Percentiles rank a stretch among this genome's conserved stretches.
Evolutionary conservation across 1,140 invertebrate species (phyloP).

Genomic region (Drosophila athabasca): DNA sequence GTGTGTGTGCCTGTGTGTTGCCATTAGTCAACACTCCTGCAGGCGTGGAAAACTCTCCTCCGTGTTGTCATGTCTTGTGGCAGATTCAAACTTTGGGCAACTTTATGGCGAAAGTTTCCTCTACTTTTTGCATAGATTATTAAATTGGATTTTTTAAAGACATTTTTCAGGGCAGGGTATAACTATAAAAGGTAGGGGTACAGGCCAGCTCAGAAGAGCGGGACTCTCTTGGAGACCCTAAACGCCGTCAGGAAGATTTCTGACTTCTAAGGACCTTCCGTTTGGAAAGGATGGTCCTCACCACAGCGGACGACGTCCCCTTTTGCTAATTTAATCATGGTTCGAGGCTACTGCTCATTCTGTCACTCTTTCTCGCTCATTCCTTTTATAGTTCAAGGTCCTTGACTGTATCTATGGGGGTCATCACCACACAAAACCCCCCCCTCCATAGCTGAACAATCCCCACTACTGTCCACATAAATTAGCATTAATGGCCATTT

Average conservation of each 20-base stretch:
- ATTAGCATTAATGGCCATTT: conserved; percentile 68
- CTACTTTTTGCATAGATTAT: neutral
- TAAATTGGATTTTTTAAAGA: conserved; percentile 1
- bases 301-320: no score
- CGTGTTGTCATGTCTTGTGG: conserved; percentile 10
- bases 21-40: conserved; percentile 41
- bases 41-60: conserved; percentile 4
- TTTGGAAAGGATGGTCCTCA: no score
- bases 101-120: neutral
- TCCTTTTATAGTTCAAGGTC: conserved; percentile 45
- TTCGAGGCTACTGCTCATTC: neutral
- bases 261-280: no score
- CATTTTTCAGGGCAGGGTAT: no score
- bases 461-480: conserved; percentile 30
- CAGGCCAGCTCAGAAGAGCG: no score
- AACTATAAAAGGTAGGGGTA: no score
- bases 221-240: no score
- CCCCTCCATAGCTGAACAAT: conserved; percentile 13
- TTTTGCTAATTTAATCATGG: no score
- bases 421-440: neutral
- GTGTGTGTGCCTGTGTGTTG: conserved; percentile 23
- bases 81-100: conserved; percentile 5
- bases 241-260: no score
- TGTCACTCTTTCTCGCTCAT: no score
- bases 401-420: conserved; percentile 24